Percentiles rank a stretch among this genome's conserved stretches.
These are phyloP conservation scores for Athrips mouffetella DNA, from an alignment of 2,888 invertebrate genomes.

Conservation along the genomic window DNA sequence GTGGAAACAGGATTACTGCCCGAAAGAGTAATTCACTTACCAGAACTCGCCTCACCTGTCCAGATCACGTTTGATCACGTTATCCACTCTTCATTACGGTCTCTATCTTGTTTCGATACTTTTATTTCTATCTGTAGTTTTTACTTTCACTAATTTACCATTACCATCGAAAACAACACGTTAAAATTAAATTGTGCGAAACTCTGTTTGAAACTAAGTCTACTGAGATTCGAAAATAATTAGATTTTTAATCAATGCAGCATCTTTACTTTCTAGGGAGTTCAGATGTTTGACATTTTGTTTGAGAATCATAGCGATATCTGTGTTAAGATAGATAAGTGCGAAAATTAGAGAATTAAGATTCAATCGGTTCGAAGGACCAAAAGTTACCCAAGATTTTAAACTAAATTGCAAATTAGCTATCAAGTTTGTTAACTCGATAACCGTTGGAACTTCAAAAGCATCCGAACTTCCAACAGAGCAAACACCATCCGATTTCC, in stretches of 20 bases:
- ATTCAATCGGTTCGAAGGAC: neutral
- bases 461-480: slow-evolving; percentile 2
- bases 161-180: too few relatives aligned
- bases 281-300: neutral
- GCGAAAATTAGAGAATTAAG: too few relatives aligned
- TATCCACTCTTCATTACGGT: slow-evolving; percentile 15
- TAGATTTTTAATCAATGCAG: too few relatives aligned
- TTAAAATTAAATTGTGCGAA: too few relatives aligned
- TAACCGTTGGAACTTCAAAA: slow-evolving; percentile 4
- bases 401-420: slow-evolving; percentile 4
- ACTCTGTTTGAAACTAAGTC: too few relatives aligned
- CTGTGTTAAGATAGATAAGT: neutral
- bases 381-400: neutral
- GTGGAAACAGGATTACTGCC: slow-evolving; percentile 16
- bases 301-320: neutral
- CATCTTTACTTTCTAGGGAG: too few relatives aligned
- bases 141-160: too few relatives aligned
- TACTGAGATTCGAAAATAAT: too few relatives aligned
- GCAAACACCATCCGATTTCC: slow-evolving; percentile 14
- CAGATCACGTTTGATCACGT: slow-evolving; percentile 11
- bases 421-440: slow-evolving; percentile 5
- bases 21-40: slow-evolving; percentile 17
- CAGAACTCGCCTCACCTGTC: slow-evolving; percentile 12
- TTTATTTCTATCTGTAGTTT: neutral
- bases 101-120: neutral